These are phyloP conservation scores for Oreohelix idahoensis DNA, from an alignment of 1,140 invertebrate species.

Conservation along the genomic window DNA sequence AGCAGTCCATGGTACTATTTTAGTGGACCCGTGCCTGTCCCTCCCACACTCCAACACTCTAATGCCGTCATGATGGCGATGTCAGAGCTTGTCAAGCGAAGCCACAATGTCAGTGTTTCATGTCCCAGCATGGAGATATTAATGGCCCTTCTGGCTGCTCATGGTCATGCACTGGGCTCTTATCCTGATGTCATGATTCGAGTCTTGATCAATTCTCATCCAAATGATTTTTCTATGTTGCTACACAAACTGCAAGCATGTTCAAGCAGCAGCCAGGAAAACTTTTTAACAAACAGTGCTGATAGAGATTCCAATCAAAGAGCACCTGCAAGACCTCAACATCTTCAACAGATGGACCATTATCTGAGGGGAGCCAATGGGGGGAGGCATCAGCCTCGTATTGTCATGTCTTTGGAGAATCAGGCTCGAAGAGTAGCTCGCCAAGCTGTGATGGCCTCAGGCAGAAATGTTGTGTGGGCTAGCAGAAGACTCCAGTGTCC, in stretches of 20 bases:
- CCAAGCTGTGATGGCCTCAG: conserved; percentile 15
- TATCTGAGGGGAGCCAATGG: background rate
- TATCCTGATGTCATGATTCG: conserved; percentile 17
- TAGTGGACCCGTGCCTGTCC: background rate
- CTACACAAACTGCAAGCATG: conserved; percentile 24
- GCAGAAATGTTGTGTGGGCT: conserved; percentile 32
- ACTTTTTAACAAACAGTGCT: background rate
- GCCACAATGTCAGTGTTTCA: background rate
- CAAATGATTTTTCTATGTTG: conserved; percentile 17
- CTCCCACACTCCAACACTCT: conserved; percentile 10
- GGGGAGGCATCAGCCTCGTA: background rate
- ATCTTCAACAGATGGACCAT: conserved; percentile 24
- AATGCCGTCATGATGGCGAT: conserved; percentile 34
- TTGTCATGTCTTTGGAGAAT: conserved; percentile 23
- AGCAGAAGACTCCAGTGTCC: conserved; percentile 18
- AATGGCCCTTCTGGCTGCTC: conserved; percentile 19
- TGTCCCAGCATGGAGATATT: conserved; percentile 18
- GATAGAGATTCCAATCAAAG: background rate
- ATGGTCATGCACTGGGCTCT: conserved; percentile 19
- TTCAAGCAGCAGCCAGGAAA: background rate
- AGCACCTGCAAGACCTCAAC: background rate
- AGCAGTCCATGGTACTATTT: background rate
- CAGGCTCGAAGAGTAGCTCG: conserved; percentile 22
- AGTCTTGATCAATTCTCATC: conserved; percentile 1
- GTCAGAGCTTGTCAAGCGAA: conserved; percentile 13